These are phyloP conservation scores for Oncopeltus fasciatus DNA, from an alignment of 1,140 invertebrate genomes.

Conservation along the genomic window DNA sequence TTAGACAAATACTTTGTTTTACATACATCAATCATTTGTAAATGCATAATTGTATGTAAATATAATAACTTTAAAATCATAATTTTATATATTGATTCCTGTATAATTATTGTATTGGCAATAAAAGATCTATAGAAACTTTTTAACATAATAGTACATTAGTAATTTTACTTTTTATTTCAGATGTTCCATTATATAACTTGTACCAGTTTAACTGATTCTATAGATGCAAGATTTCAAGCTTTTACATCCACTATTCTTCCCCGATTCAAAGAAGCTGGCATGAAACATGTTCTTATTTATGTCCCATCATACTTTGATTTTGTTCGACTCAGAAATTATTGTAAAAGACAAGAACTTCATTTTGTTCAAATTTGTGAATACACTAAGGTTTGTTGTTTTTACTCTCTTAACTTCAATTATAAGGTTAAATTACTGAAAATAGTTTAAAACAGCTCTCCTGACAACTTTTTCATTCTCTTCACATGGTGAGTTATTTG, in stretches of 20 bases:
- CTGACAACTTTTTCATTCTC: too few relatives aligned
- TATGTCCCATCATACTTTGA: conserved; percentile 93
- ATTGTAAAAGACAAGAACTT: conserved; percentile 75
- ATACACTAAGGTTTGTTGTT: conserved; percentile 60
- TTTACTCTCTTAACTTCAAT: not conserved
- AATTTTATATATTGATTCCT: too few relatives aligned
- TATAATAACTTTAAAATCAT: too few relatives aligned
- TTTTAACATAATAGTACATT: too few relatives aligned
- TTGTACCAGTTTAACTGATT: conserved; percentile 34
- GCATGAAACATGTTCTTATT: conserved; percentile 76
- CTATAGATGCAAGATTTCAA: conserved; percentile 70
- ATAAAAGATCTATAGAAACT: too few relatives aligned
- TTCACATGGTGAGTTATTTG: too few relatives aligned
- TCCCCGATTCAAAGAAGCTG: conserved; percentile 59
- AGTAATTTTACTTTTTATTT: conserved; percentile 14
- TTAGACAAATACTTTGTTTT: too few relatives aligned
- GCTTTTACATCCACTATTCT: conserved; percentile 75
- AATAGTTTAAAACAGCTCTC: too few relatives aligned
- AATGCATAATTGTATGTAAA: too few relatives aligned
- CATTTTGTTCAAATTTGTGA: conserved; percentile 79
- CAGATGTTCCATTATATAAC: conserved; percentile 53
- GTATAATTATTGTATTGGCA: too few relatives aligned
- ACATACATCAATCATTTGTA: too few relatives aligned
- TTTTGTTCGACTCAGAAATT: conserved; percentile 79
- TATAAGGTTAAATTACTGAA: not conserved